phyloP scores from a whole-genome alignment of 2,797 vertebrate species.

The Acanthopagrus latus region DNA sequence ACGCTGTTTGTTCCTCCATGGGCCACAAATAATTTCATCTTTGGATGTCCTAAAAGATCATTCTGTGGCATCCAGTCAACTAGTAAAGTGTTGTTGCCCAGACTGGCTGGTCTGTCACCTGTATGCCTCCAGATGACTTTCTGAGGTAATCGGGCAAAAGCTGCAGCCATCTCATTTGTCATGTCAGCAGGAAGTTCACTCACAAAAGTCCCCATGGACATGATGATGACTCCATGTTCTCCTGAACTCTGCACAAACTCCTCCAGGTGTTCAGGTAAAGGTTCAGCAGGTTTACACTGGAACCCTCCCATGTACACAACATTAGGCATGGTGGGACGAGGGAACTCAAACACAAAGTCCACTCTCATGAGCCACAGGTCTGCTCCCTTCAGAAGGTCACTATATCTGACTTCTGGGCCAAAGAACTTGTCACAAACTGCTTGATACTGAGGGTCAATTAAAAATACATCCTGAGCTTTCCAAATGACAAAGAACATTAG shows the following conservation, averaged over 20 bases:
- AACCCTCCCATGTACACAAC: conserved; percentile 83
- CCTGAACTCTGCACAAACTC: conserved; percentile 81
- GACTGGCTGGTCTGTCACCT: conserved; percentile 64
- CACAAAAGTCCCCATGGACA: conserved; percentile 80
- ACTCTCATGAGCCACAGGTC: conserved; percentile 84
- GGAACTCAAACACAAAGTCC: conserved; percentile 85
- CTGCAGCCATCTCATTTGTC: conserved; percentile 70
- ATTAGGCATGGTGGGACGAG: conserved; percentile 86
- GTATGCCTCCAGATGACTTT: conserved; percentile 82
- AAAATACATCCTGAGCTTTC: conserved; percentile 28
- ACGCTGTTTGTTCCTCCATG: conserved; percentile 84
- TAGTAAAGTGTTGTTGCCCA: conserved; percentile 82
- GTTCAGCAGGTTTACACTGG: conserved; percentile 79
- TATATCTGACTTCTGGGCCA: conserved; percentile 66
- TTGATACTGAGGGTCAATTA: conserved; percentile 63
- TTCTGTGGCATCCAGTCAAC: conserved; percentile 84
- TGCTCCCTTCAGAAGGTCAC: conserved; percentile 60
- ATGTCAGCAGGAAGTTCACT: conserved; percentile 67
- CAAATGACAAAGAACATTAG: conserved; percentile 35
- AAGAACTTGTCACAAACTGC: conserved; percentile 70
- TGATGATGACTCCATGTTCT: conserved; percentile 83
- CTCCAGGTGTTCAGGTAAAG: conserved; percentile 79
- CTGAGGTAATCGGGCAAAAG: conserved; percentile 80
- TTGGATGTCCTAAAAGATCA: conserved; percentile 82
- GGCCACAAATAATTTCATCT: conserved; percentile 77